Evolutionary conservation across 2,888 invertebrate species (phyloP), one percentile per base, ranked within the genome.

Genomic region (Pelosia muscerda): DNA sequence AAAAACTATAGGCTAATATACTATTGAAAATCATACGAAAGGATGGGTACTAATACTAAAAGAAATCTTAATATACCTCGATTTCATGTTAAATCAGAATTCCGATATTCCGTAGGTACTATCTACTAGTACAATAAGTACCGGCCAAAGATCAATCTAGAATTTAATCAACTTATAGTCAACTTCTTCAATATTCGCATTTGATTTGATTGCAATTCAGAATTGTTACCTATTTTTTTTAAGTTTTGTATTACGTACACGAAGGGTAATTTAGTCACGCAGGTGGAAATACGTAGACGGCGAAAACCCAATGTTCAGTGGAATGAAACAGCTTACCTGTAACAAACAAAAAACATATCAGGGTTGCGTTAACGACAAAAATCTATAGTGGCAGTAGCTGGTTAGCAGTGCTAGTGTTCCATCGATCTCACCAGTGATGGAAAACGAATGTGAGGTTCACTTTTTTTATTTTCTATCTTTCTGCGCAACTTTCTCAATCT

Each of bases 281-380:
- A 85, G 77, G 72, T 85, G 79, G 74, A 42, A 38, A 42, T 19
- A 68, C 65, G 74, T 76, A 72, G 66, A 68, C 70, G 77, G 74
- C 74, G 81, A 83, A 79, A 83, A 72, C 74, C 68, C 65, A 70
- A 65, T 58, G 68, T 63, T 74, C 77, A 76, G 59, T 74, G 76
- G 70, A 60, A 68, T 72, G 79, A 77, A 82, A 79, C 80, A 65
- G 73, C 76, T 86, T 86, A 87, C 87, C 87, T 87, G 87, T 53
- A 86, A 85, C 79, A 75, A 82, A 74, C 57, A 79, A 79, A 77
- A 79, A 74, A 66, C 19, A 60, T 34, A 66, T 73, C 56, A 66
- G 68, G 76, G n/a, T 64, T 63, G 64, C 15, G 10, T 28, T 71
- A 61, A 60, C 58, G 25, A 66, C 56, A 65, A n/a, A n/a, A n/a